Evolutionary conservation across 2,797 vertebrate species (phyloP).

Genomic region (Phrynocephalus vlangalii): DNA sequence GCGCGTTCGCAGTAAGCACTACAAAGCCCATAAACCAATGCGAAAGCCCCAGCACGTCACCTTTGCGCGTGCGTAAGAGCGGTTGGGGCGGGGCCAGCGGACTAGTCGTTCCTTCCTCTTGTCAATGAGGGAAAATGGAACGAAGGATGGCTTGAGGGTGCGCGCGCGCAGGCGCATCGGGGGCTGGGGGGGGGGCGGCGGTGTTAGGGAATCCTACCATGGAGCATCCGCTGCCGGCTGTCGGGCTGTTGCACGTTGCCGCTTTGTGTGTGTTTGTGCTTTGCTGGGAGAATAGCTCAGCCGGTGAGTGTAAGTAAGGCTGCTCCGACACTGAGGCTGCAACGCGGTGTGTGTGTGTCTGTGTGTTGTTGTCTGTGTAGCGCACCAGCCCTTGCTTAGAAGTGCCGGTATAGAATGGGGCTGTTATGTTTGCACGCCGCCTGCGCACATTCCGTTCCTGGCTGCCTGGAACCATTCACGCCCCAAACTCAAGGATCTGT

Average conservation of each 20-base stretch:
- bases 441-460: neutral
- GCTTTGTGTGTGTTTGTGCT: neutral
- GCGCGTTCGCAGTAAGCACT: neutral
- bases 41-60: neutral
- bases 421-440: no score
- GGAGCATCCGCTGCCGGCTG: neutral
- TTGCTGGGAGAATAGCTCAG: neutral
- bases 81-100: neutral
- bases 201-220: neutral
- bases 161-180: neutral
- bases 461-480: neutral
- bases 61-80: neutral
- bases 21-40: slow-evolving; percentile 32
- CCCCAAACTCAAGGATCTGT: neutral
- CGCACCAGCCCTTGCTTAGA: neutral
- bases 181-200: neutral
- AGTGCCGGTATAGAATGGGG: neutral
- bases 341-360: neutral
- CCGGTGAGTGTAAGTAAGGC: neutral
- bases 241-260: neutral
- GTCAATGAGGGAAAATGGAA: neutral
- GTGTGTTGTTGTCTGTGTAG: neutral
- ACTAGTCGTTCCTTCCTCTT: neutral
- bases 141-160: accelerated
- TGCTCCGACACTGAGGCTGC: neutral